Conservation (phyloP, 2,888 invertebrate genomes). For the Cyclophora albipunctata region DNA sequence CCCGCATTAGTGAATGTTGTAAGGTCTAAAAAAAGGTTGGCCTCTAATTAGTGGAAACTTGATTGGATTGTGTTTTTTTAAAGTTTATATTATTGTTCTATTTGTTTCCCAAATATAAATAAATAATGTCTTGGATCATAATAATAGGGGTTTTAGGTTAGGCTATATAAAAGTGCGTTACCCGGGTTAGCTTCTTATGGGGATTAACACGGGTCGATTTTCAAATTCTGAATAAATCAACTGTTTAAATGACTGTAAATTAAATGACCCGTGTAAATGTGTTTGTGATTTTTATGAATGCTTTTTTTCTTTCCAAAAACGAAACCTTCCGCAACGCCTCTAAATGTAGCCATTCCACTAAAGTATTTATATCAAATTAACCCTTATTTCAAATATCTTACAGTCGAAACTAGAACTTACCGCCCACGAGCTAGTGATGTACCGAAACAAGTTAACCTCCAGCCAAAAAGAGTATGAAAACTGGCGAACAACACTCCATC, state of each 20-base stretch:
- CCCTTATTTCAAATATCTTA: no score
- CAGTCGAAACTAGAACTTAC: constrained; percentile 65
- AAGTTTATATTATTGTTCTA: no score
- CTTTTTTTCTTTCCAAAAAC: constrained; percentile 14
- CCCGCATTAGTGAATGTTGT: background rate
- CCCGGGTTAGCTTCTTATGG: background rate
- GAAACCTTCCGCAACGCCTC: no score
- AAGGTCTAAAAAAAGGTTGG: background rate
- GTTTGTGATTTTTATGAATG: background rate
- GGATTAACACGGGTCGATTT: background rate
- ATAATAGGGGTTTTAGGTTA: no score
- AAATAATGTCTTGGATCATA: no score
- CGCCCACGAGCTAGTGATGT: constrained; percentile 58
- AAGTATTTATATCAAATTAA: no score
- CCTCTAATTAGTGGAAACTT: no score
- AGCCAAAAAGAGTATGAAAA: constrained; percentile 57
- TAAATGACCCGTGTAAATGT: background rate
- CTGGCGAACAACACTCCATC: constrained; percentile 54
- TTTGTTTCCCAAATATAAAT: no score
- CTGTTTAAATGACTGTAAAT: no score
- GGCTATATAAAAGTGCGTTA: background rate
- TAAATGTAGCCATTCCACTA: no score
- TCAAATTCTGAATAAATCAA: no score
- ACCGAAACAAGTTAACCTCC: constrained; percentile 44
- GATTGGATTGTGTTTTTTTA: no score